phyloP scores from a whole-genome alignment of 2,797 vertebrate species.

The Eupleurogrammus muticus region DNA sequence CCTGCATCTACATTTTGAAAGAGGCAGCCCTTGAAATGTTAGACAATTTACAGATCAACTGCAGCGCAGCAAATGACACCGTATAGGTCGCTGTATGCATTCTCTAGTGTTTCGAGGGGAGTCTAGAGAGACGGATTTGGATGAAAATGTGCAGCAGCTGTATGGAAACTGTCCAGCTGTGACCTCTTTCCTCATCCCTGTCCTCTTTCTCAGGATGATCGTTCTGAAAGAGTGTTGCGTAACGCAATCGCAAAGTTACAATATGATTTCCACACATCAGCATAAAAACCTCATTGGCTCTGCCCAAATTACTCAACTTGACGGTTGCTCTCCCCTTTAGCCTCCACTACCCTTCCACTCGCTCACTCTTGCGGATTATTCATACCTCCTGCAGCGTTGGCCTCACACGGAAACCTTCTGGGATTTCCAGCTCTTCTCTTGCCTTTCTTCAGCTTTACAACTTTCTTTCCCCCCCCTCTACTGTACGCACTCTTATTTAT shows the following conservation, averaged over 20 bases:
- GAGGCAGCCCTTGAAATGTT: not conserved
- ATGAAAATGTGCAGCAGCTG: conserved; percentile 41
- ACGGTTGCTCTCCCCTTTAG: not conserved
- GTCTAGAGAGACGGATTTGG: conserved; percentile 23
- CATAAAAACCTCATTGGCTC: conserved; percentile 19
- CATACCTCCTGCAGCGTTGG: not conserved
- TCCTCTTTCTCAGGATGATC: conserved; percentile 32
- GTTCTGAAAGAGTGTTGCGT: conserved; percentile 53
- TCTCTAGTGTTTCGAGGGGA: not conserved
- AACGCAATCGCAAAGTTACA: conserved; percentile 43
- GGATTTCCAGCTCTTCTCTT: not conserved
- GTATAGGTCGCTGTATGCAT: not conserved
- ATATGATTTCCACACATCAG: conserved; percentile 49
- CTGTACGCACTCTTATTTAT: too few species aligned
- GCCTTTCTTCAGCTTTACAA: not conserved
- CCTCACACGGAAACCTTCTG: not conserved
- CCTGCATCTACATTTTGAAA: not conserved
- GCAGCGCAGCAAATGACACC: not conserved
- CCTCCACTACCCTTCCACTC: not conserved
- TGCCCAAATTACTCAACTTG: conserved; percentile 47
- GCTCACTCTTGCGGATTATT: conserved; percentile 9
- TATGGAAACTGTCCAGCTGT: conserved; percentile 62
- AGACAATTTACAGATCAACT: not conserved
- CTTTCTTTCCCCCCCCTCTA: not conserved
- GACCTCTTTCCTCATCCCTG: conserved; percentile 39